phyloP scores from a whole-genome alignment of 2,888 invertebrate genomes.

The Boloria selene region DNA sequence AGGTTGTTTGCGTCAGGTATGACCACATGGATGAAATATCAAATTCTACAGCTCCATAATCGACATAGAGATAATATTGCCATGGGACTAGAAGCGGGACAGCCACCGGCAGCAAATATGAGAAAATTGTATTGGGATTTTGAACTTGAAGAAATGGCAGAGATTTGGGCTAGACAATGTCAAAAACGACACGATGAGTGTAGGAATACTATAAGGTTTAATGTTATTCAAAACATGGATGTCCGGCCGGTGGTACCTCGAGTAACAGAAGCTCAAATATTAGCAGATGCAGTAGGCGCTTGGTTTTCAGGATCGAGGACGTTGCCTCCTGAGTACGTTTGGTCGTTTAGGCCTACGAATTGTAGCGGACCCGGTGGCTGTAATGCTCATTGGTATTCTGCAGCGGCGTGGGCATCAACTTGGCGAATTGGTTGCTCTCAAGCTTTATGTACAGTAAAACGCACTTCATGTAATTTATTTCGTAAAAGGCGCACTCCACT shows the following conservation, averaged over 20 bases:
- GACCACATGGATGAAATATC: slow-evolving; percentile 75
- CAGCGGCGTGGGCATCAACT: slow-evolving; percentile 74
- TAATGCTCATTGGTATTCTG: slow-evolving; percentile 72
- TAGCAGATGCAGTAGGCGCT: slow-evolving; percentile 72
- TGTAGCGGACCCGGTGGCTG: slow-evolving; percentile 73
- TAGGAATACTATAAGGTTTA: slow-evolving; percentile 70
- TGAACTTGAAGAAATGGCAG: slow-evolving; percentile 73
- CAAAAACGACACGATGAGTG: slow-evolving; percentile 78
- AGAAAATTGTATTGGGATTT: slow-evolving; percentile 79
- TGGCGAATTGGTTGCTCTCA: slow-evolving; percentile 76
- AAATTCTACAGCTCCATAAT: slow-evolving; percentile 70
- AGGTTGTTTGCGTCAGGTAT: slow-evolving; percentile 71
- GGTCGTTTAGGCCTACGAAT: slow-evolving; percentile 65
- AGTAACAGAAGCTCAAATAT: slow-evolving; percentile 70
- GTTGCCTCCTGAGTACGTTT: slow-evolving; percentile 63
- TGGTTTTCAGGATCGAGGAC: slow-evolving; percentile 75
- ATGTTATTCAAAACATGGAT: slow-evolving; percentile 75
- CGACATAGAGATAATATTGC: slow-evolving; percentile 75
- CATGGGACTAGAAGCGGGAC: slow-evolving; percentile 72
- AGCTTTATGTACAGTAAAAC: slow-evolving; percentile 66
- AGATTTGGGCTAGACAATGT: slow-evolving; percentile 76
- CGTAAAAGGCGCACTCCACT: slow-evolving; percentile 54
- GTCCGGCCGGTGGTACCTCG: slow-evolving; percentile 66
- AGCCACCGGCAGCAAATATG: slow-evolving; percentile 77
- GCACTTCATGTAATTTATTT: slow-evolving; percentile 61